Conservation (phyloP, 35 echinoderm and acorn worm genomes). For the Eucidaris tribuloides region DNA sequence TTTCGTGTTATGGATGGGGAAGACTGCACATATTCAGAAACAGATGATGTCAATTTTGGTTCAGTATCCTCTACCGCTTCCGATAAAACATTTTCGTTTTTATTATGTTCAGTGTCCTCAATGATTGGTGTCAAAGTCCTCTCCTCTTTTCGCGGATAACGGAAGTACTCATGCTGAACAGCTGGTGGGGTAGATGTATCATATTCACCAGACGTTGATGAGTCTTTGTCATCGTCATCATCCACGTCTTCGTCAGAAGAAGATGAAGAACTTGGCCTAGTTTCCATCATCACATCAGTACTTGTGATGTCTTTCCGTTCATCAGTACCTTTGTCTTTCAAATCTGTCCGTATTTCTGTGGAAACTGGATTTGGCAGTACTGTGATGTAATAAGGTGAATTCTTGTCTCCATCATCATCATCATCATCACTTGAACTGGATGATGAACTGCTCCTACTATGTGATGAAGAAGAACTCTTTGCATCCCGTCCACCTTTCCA, state of each 20-base stretch:
- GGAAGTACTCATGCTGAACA: not conserved
- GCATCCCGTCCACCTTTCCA: not conserved
- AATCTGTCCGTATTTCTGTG: not conserved
- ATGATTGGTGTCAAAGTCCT: not conserved
- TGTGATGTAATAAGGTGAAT: not conserved
- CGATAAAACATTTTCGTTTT: too few relatives aligned
- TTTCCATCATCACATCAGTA: too few relatives aligned
- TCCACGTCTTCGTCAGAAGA: not conserved
- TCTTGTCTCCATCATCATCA: not conserved
- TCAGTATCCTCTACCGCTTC: too few relatives aligned
- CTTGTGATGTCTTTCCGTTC: too few relatives aligned
- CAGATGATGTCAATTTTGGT: not conserved
- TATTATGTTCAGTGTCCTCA: not conserved
- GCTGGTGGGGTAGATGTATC: not conserved
- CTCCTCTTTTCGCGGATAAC: not conserved
- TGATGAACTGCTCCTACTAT: too few relatives aligned
- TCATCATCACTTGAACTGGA: constrained; percentile 13
- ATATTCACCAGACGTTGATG: constrained; percentile 16
- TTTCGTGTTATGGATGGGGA: not conserved
- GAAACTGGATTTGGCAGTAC: not conserved
- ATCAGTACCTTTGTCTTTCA: not conserved
- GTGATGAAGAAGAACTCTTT: not conserved
- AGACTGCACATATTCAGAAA: not conserved
- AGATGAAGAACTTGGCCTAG: too few relatives aligned
- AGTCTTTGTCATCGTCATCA: constrained; percentile 7